Base-by-base conservation (phyloP, 1,140 invertebrate genomes). In the Trichomalopsis sarcophagae region DNA sequence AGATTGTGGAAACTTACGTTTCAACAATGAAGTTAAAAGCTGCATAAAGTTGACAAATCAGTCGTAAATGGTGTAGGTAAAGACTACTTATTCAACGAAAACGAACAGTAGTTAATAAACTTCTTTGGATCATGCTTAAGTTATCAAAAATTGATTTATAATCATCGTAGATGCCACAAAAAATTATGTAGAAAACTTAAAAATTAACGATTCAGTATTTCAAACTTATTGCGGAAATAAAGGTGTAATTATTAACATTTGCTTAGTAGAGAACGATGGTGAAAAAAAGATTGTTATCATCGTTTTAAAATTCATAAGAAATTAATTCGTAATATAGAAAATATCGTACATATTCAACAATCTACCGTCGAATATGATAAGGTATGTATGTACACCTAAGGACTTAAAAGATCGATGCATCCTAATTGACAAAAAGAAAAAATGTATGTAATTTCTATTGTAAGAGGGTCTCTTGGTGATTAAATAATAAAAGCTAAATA, bases 121-220 rank as follows among this genome's bases (percentile, higher is more conserved):
- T 33, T 30, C 27, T 33, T 2, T 13, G 9, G 36, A 50, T 44
- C 13, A 2, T 83, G 82, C 69, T 50, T 68, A 75, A 71, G 44
- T 79, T 86, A 27, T 66, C 40, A 69, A 76, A 82, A 84, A 62
- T 73, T 87, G 27, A 84, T 87, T 50, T 62, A 76, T 55, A 68
- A 87, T n/a, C 68, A 79, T 7, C 6, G 6, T 13, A 68, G 86
- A 68, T 86, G 5, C 27, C 27, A 83, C 11, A 78, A 27, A 27
- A 27, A 1, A 27, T 27, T 27, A 27, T 27, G 27, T 27, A 27
- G 27, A 27, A 27, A 27, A 87, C 50, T 36, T 80, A 27, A 87
- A 81, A 86, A 81, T 83, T 68, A 76, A 83, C 33, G 87, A 84
- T 82, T 87, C 82, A 9, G 21, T 86, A 5, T 44, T 84, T 62